Base-by-base conservation (phyloP, 1,140 invertebrate genomes). In the Papilio aristodemus region DNA sequence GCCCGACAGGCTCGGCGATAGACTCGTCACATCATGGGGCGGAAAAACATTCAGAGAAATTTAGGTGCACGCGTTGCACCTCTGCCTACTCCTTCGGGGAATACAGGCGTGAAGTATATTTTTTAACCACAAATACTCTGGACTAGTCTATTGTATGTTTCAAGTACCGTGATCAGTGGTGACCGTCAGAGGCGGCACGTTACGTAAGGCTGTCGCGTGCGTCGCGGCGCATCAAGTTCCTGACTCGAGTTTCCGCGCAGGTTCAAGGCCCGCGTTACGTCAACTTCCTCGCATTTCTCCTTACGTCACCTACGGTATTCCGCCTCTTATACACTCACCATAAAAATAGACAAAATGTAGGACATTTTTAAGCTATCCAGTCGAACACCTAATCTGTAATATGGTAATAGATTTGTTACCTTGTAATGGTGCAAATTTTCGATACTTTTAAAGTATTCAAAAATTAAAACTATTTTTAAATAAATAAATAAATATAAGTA, bases 211-310 rank as follows among this genome's bases (percentile, higher is more conserved):
- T 11, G 46, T 54, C 46, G 46, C 46, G 46, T 54, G 46, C 46
- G 46, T 0, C 46, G 46, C 27, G 27, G 6, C 27, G 27, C n/a
- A 67, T 11, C 71, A 38, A 38, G 41, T 67, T 70, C 46, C 69
- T 63, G 66, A 39, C 14, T 27, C 32, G 54, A 68, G 71, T 75
- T 77, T 72, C 71, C 62, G 62, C 62, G 62, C 69, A 71, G 74
- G 76, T 82, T 82, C 80, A 82, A 79, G 77, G 80, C 80, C 77
- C 78, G 67, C 32, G 67, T 82, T 78, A 78, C 80, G 71, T 76
- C 77, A 81, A 66, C 70, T 73, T 70, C 37, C 64, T 70, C 69
- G 68, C 77, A 72, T 78, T 79, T 79, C 77, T 69, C 75, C 72
- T 80, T 81, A 79, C 77, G 69, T 79, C 75, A 81, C 67, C 41